phyloP scores from a whole-genome alignment of 2,888 invertebrate species.

The Oxycera nigricornis region DNA sequence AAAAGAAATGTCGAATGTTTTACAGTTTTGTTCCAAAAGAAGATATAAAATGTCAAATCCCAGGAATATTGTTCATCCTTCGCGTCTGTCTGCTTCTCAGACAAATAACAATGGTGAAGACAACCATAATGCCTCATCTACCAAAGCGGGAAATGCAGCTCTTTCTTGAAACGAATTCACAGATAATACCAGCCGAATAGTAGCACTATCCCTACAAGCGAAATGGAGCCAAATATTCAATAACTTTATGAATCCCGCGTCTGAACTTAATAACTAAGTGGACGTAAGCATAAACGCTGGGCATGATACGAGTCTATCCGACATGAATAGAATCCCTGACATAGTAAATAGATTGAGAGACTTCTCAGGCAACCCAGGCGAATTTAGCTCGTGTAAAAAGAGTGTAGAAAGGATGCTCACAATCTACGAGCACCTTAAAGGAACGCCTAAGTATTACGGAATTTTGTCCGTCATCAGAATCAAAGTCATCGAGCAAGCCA shows the following conservation, averaged over 20 bases:
- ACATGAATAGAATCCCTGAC: slow-evolving; percentile 38
- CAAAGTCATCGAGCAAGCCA: slow-evolving; percentile 42
- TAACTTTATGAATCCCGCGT: neutral
- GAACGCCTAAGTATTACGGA: slow-evolving; percentile 17
- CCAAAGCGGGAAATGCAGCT: too few relatives aligned
- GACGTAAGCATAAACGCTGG: neutral
- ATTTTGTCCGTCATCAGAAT: slow-evolving; percentile 40
- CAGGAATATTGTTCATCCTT: too few relatives aligned
- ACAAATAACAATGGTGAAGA: too few relatives aligned
- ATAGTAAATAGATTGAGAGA: slow-evolving; percentile 5
- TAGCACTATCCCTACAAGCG: neutral
- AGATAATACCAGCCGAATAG: too few relatives aligned
- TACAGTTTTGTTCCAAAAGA: too few relatives aligned
- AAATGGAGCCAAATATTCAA: neutral
- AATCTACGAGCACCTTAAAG: slow-evolving; percentile 14
- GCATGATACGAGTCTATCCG: neutral
- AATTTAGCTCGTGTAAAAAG: slow-evolving; percentile 3
- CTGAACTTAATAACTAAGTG: neutral
- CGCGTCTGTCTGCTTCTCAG: too few relatives aligned
- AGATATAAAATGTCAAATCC: too few relatives aligned
- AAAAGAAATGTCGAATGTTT: too few relatives aligned
- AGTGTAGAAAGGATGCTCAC: slow-evolving; percentile 11
- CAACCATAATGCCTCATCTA: too few relatives aligned
- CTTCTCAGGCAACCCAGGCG: slow-evolving; percentile 1
- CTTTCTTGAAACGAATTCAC: too few relatives aligned